Conservation (phyloP, 2,797 vertebrate genomes). For the Rousettus madagascariensis region DNA sequence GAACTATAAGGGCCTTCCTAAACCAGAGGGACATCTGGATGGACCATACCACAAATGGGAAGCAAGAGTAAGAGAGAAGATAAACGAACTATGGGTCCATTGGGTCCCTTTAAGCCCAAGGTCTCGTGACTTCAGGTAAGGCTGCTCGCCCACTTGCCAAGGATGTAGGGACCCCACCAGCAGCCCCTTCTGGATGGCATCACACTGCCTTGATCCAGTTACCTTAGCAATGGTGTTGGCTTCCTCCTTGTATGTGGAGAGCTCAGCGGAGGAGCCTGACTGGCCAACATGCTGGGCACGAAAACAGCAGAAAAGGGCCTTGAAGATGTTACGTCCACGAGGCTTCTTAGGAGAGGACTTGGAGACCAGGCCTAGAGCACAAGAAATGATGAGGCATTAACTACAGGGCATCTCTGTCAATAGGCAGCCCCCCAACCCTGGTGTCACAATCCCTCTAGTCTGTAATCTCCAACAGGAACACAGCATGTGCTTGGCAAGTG, state of each 20-base stretch:
- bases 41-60: background rate
- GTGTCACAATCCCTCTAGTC: rapidly evolving
- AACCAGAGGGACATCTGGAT: background rate
- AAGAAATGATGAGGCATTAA: background rate
- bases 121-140: background rate
- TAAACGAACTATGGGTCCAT: background rate
- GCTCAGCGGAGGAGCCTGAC: slow-evolving; percentile 86
- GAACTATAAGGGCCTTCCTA: background rate
- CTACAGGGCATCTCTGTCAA: background rate
- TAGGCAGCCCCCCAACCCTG: background rate
- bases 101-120: background rate
- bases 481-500: rapidly evolving
- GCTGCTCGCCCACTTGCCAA: background rate
- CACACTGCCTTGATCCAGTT: slow-evolving; percentile 45
- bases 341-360: slow-evolving; percentile 91
- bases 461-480: background rate
- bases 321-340: slow-evolving; percentile 92
- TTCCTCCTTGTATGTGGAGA: slow-evolving; percentile 89
- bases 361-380: slow-evolving; percentile 89
- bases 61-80: background rate
- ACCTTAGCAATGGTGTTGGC: slow-evolving; percentile 92
- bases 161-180: background rate
- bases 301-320: slow-evolving; percentile 93
- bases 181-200: background rate
- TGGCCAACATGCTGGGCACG: slow-evolving; percentile 90